Percentiles rank a stretch among this genome's conserved stretches.
Conservation (phyloP, 37 sponge, comb jelly and placozoan genomes). For the Halisarca cf. caerulea region DNA sequence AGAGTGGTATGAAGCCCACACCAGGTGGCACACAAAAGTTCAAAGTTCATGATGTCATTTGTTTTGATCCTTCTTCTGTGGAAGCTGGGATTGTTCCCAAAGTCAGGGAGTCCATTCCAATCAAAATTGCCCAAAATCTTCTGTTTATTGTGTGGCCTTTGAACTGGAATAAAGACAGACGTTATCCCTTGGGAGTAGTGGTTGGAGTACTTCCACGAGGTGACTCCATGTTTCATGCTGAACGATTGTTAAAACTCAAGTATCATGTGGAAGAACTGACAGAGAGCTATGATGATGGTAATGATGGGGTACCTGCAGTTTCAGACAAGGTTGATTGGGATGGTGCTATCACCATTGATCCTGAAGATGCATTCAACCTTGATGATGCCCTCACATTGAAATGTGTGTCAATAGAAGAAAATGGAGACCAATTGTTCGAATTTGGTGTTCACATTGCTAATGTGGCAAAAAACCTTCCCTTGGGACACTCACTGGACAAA, state of each 20-base stretch:
- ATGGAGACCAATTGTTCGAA: constrained; percentile 13
- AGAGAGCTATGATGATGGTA: background rate
- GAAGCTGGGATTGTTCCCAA: constrained; percentile 37
- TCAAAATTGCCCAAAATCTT: constrained; percentile 42
- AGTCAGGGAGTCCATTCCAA: constrained; percentile 49
- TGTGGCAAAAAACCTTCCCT: constrained; percentile 29
- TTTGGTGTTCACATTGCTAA: constrained; percentile 66
- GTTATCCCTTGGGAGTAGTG: constrained; percentile 53
- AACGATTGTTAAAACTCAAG: constrained; percentile 30
- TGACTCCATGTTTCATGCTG: constrained; percentile 38
- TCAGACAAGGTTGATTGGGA: background rate
- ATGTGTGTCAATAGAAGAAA: background rate
- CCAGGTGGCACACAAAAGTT: too few species aligned
- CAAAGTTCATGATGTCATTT: constrained; percentile 40
- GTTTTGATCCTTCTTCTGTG: constrained; percentile 27
- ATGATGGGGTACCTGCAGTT: background rate
- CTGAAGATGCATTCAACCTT: constrained; percentile 45
- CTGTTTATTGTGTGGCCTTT: constrained; percentile 54
- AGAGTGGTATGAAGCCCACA: background rate
- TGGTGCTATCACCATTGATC: constrained; percentile 74
- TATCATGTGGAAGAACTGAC: constrained; percentile 2
- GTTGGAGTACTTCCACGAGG: constrained; percentile 45
- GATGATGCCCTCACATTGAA: constrained; percentile 76
- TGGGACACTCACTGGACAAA: background rate
- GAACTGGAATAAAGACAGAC: constrained; percentile 40